These are phyloP conservation scores for Nymphalis io DNA, from an alignment of 1,140 invertebrate species.

Conservation along the genomic window DNA sequence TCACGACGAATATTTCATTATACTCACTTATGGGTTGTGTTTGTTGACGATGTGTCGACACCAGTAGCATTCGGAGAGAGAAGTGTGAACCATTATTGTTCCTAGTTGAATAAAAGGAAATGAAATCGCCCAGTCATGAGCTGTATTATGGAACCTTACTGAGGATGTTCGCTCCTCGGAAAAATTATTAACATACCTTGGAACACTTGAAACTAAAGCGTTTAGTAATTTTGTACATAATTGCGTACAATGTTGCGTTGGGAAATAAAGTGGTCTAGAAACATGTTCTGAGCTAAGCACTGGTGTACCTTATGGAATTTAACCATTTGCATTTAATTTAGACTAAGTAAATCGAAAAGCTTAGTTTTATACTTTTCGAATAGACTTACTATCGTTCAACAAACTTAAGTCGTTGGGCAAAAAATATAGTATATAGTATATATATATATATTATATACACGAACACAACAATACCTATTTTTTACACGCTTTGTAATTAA, in stretches of 20 bases:
- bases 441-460: no score
- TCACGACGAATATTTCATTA: constrained; percentile 9
- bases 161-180: no score
- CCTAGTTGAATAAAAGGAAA: not conserved
- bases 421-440: no score
- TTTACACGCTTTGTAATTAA: constrained; percentile 1
- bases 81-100: constrained; percentile 10
- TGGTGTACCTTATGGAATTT: not conserved
- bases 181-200: not conserved
- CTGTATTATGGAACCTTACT: no score
- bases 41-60: constrained; percentile 14
- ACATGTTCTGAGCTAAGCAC: not conserved
- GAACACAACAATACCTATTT: not conserved
- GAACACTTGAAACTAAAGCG: not conserved
- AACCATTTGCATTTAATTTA: no score
- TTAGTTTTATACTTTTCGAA: no score
- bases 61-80: not conserved
- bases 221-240: not conserved
- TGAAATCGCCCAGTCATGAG: not conserved
- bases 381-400: no score
- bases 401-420: no score
- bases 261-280: constrained; percentile 1
- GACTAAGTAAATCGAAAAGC: no score
- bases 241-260: not conserved
- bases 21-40: constrained; percentile 8